Conservation (phyloP, 2,888 invertebrate species). For the Punctoribates punctum region DNA sequence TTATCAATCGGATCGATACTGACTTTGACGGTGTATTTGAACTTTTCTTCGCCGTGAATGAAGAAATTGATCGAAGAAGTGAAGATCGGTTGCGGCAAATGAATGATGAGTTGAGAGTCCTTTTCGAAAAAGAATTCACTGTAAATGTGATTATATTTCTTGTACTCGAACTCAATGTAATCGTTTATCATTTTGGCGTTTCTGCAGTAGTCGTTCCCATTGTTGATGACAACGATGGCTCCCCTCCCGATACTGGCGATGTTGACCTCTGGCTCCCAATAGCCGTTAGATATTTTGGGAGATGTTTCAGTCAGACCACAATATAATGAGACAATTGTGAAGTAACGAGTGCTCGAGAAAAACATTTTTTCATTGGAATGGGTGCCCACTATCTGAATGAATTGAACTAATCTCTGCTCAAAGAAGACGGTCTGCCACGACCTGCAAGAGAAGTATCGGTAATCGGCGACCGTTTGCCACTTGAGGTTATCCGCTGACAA, state of each 20-base stretch:
- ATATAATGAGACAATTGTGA: neutral
- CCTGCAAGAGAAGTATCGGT: neutral
- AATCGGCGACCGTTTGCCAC: neutral
- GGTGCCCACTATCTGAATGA: neutral
- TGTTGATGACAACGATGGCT: conserved; percentile 18
- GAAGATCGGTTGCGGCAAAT: conserved; percentile 32
- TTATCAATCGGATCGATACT: neutral
- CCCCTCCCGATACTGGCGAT: conserved; percentile 3
- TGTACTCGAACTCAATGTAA: conserved; percentile 23
- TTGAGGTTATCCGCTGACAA: neutral
- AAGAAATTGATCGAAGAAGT: conserved; percentile 28
- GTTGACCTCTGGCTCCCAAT: conserved; percentile 14
- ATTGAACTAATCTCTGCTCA: neutral
- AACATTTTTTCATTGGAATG: neutral
- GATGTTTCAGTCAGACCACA: neutral
- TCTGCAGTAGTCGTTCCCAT: conserved; percentile 25
- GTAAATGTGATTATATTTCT: conserved; percentile 23
- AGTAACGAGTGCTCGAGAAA: conserved; percentile 10
- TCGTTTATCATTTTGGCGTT: conserved; percentile 27
- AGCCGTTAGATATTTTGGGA: neutral
- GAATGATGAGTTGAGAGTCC: conserved; percentile 11
- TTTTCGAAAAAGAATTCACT: conserved; percentile 24
- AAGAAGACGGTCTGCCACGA: conserved; percentile 7
- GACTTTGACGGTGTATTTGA: conserved; percentile 18
- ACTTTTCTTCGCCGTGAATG: conserved; percentile 13